Evolutionary conservation across 2,797 vertebrate species (phyloP).

Genomic region (Petrocephalus schoutedeni): DNA sequence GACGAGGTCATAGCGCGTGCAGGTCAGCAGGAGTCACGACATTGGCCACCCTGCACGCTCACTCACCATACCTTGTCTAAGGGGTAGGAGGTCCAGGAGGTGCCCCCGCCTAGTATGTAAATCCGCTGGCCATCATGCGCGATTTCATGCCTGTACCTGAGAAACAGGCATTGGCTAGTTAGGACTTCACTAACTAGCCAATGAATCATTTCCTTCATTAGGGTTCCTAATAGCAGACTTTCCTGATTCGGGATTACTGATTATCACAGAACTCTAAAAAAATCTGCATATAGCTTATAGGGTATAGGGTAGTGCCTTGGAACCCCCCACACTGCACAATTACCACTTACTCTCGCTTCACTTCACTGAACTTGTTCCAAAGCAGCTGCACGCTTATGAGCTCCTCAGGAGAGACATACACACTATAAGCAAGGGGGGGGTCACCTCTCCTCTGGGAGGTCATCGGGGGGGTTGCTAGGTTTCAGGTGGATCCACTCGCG

Average conservation of each 20-base stretch:
- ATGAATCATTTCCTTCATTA: not conserved
- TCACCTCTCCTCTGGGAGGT: conserved; percentile 17
- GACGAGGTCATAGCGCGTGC: not conserved
- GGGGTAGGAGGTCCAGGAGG: conserved; percentile 94
- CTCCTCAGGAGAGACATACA: not conserved
- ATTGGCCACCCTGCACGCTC: not conserved
- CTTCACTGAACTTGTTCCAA: not conserved
- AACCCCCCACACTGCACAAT: not conserved
- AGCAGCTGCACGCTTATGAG: not conserved
- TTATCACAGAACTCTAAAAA: not conserved
- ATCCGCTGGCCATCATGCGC: conserved; percentile 92
- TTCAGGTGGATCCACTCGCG: conserved; percentile 94
- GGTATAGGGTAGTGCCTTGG: not conserved
- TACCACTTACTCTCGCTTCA: not conserved
- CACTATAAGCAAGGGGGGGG: not conserved
- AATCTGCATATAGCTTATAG: not conserved
- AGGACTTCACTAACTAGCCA: not conserved
- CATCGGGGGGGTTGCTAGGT: conserved; percentile 81
- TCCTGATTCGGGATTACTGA: not conserved
- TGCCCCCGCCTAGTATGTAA: conserved; percentile 94
- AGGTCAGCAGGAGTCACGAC: not conserved
- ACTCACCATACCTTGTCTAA: conserved; percentile 80
- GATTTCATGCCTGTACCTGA: conserved; percentile 95
- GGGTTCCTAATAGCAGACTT: not conserved
- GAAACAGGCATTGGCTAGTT: not conserved